Base-by-base conservation (phyloP, 1,140 invertebrate genomes). In the Pseudomyrmex sp. region DNA sequence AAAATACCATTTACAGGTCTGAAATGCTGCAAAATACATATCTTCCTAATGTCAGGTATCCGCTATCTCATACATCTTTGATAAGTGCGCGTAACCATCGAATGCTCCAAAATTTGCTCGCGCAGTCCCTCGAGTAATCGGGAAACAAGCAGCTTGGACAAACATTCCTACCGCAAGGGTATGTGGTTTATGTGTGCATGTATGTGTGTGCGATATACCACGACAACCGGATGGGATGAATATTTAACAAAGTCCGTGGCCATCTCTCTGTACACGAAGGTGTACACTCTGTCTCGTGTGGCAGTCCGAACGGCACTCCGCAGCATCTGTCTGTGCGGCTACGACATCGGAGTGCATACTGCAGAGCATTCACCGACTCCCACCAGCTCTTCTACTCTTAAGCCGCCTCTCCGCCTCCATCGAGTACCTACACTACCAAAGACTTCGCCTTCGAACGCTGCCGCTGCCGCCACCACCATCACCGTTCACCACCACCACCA, bases 271-370 rank as follows among this genome's bases (percentile, higher is more conserved):
- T 15, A 79, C 61, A 79, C 46, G 61, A 15, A 46, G 54, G 10
- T 52, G 63, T 72, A 83, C 68, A 73, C 62, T 82, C 83, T 61
- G 73, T 56, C 63, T 84, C 72, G 83, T 46, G 35, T 85, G 85
- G 59, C 75, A 82, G 87, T 54, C 89, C 83, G 82, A 48, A 83
- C 82, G 44, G 69, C 75, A 88, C 90, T 92, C 91, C 72, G 69
- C 80, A 63, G 75, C 75, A 66, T 85, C 69, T 83, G 83, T 75
- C 79, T 68, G 74, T 77, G 65, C 73, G 85, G 80, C 61, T 70
- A 85, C 74, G 85, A 80, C 89, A 82, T 75, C 83, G 58, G 85
- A 88, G 75, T 35, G 35, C 35, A 35, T 35, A 35, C 35, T 35
- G 35, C 35, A 35, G 88, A 84, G 89, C 89, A 52, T 66, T 76